Evolutionary conservation across 2,888 invertebrate genomes (phyloP).

Genomic region (Limenitis camilla): DNA sequence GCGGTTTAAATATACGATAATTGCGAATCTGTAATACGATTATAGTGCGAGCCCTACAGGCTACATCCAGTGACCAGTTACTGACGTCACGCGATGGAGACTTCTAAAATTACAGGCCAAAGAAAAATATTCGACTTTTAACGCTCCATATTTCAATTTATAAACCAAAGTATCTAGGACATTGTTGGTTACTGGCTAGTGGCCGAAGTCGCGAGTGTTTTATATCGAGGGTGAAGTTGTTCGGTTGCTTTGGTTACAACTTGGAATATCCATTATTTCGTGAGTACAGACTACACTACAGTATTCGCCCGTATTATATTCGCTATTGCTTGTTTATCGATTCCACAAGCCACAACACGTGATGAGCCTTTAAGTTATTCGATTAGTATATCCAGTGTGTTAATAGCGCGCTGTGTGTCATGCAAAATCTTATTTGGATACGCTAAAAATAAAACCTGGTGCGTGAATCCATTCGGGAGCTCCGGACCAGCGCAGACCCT

Average conservation of each 20-base stretch:
- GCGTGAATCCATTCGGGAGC: conserved; percentile 55
- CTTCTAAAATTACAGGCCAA: conserved; percentile 68
- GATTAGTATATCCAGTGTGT: conserved; percentile 14
- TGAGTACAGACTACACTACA: conserved; percentile 43
- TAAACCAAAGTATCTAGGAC: conserved; percentile 46
- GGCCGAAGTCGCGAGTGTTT: conserved; percentile 19
- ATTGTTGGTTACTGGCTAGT: conserved; percentile 49
- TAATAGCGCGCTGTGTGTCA: conserved; percentile 42
- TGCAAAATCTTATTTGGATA: conserved; percentile 42
- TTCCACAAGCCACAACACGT: conserved; percentile 41
- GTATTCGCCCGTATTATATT: conserved; percentile 34
- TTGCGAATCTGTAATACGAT: too few relatives aligned
- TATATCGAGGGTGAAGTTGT: conserved; percentile 4
- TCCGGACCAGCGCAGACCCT: conserved; percentile 30
- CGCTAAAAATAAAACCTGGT: conserved; percentile 62
- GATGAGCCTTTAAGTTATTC: conserved; percentile 27
- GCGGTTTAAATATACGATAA: too few relatives aligned
- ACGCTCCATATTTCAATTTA: conserved; percentile 48
- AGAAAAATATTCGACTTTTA: conserved; percentile 50
- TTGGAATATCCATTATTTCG: conserved; percentile 49
- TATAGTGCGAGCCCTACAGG: too few relatives aligned
- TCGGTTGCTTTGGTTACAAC: conserved; percentile 54
- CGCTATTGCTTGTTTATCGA: conserved; percentile 45
- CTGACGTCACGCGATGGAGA: conserved; percentile 65
- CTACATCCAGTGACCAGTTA: conserved; percentile 22